Conservation (phyloP, 2,797 vertebrate species). For the Diglossa cyanea region DNA sequence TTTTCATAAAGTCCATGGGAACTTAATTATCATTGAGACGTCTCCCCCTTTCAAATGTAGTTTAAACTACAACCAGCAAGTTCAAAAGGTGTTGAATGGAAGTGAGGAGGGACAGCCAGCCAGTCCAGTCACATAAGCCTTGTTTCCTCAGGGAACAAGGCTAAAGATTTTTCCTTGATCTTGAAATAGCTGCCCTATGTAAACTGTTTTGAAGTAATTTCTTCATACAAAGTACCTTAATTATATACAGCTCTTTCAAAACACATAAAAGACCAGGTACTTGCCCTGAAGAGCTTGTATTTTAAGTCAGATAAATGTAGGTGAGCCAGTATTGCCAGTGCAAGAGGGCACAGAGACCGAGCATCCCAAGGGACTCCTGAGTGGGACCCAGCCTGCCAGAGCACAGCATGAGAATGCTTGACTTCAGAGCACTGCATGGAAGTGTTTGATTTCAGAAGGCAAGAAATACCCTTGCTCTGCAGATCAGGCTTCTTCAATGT, state of each 20-base stretch:
- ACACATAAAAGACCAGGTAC: conserved; percentile 59
- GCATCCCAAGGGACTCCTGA: neutral
- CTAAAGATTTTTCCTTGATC: conserved; percentile 65
- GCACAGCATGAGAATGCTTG: neutral
- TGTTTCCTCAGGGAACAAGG: conserved; percentile 41
- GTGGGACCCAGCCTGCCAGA: neutral
- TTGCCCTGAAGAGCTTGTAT: conserved; percentile 64
- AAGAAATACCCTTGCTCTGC: neutral
- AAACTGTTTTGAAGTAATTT: conserved; percentile 66
- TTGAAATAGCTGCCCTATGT: conserved; percentile 62
- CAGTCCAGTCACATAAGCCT: conserved; percentile 48
- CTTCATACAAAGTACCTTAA: conserved; percentile 65
- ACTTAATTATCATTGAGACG: conserved; percentile 58
- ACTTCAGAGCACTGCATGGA: neutral
- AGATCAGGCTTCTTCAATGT: neutral
- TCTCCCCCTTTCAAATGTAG: conserved; percentile 51
- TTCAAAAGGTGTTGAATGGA: conserved; percentile 56
- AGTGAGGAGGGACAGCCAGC: conserved; percentile 51
- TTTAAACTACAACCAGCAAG: conserved; percentile 40
- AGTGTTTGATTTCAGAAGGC: neutral
- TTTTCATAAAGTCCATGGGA: conserved; percentile 65
- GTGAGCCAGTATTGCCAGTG: conserved; percentile 50
- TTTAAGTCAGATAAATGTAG: conserved; percentile 62
- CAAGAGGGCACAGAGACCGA: neutral
- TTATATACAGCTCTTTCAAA: conserved; percentile 60